These are phyloP conservation scores for Oceanodroma tethys DNA, from an alignment of 2,113 vertebrate species.

Conservation along the genomic window DNA sequence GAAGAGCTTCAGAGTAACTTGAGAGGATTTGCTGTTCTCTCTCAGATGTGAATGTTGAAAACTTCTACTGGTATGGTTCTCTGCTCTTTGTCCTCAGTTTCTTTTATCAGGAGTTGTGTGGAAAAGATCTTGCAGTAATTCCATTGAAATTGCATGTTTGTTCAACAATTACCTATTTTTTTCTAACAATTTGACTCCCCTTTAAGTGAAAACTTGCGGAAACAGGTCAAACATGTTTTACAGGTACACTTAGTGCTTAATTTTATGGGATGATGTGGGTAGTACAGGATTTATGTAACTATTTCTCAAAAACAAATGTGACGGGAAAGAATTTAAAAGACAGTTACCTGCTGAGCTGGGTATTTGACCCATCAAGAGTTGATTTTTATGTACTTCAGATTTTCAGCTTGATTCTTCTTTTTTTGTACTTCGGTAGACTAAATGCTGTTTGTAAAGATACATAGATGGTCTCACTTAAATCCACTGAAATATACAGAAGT, in stretches of 20 bases:
- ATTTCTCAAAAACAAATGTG: background rate
- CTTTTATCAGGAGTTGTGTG: background rate
- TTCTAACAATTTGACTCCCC: background rate
- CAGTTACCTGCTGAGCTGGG: background rate
- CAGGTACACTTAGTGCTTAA: background rate
- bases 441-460: background rate
- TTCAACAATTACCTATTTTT: background rate
- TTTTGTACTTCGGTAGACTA: background rate
- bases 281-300: background rate
- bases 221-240: constrained; percentile 1
- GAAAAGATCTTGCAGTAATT: background rate
- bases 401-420: background rate
- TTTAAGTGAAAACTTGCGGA: background rate
- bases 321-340: background rate
- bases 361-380: background rate
- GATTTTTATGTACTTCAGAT: background rate
- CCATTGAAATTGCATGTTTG: background rate
- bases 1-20: constrained; percentile 10
- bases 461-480: background rate
- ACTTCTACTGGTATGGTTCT: background rate
- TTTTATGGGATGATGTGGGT: background rate
- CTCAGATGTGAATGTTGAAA: background rate
- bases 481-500: background rate
- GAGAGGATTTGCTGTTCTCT: background rate
- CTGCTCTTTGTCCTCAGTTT: background rate